Conservation (phyloP, 1,140 invertebrate genomes). For the Dufourea novaeangliae region DNA sequence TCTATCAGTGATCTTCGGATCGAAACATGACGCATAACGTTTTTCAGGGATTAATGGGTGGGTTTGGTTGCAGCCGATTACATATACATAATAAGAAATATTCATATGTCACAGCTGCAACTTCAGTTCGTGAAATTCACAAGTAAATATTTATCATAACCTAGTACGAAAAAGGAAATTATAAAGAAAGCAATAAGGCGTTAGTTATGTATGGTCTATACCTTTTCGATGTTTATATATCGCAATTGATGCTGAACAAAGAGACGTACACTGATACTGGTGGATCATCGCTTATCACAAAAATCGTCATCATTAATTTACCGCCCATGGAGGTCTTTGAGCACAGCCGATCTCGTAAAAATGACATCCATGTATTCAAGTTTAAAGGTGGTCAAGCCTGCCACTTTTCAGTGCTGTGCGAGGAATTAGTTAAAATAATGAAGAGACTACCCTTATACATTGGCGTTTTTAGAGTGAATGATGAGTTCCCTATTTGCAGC, state of each 20-base stretch:
- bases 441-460: not conserved
- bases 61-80: too few relatives aligned
- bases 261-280: not conserved
- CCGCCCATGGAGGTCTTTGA: not conserved
- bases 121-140: constrained; percentile 18
- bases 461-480: constrained; percentile 22
- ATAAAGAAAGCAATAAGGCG: not conserved
- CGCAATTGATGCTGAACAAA: constrained; percentile 17
- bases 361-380: constrained; percentile 5
- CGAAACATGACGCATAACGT: too few relatives aligned
- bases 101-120: not conserved
- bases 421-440: constrained; percentile 15
- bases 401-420: constrained; percentile 15
- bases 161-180: not conserved
- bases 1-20: too few relatives aligned
- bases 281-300: not conserved
- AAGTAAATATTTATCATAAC: constrained; percentile 30
- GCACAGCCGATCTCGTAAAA: not conserved
- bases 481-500: constrained; percentile 21
- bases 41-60: too few relatives aligned
- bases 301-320: constrained; percentile 14
- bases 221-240: constrained; percentile 11
- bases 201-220: constrained; percentile 15
- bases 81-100: too few relatives aligned
- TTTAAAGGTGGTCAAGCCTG: constrained; percentile 2